Evolutionary conservation across 2,113 vertebrate genomes (phyloP).

Genomic region (Castor canadensis): DNA sequence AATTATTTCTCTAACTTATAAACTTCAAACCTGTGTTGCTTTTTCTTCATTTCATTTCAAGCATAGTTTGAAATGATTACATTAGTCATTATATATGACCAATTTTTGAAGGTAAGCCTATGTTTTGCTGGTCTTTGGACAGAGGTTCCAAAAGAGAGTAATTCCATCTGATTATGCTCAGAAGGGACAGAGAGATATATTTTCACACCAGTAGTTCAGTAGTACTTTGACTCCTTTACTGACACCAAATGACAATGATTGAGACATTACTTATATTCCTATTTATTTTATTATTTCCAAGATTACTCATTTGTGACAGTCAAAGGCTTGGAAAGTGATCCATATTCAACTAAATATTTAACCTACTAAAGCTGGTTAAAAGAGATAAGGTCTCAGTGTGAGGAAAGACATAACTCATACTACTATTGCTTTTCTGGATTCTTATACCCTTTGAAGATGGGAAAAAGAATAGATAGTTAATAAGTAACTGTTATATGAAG

Average conservation of each 20-base stretch:
- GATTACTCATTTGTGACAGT: not conserved
- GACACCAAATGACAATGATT: not conserved
- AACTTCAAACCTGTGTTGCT: not conserved
- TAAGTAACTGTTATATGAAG: not conserved
- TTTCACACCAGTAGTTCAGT: not conserved
- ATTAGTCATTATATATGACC: not conserved
- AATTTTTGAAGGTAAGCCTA: not conserved
- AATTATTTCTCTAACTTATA: not conserved
- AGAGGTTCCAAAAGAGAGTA: not conserved
- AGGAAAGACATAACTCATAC: not conserved
- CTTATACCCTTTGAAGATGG: not conserved
- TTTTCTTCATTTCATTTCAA: not conserved
- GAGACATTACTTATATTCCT: not conserved
- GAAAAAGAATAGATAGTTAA: not conserved
- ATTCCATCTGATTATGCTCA: not conserved
- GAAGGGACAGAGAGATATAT: not conserved
- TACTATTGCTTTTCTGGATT: not conserved
- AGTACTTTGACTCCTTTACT: not conserved
- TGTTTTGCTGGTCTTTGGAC: not conserved
- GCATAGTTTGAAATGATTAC: not conserved
- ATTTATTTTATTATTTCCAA: not conserved
- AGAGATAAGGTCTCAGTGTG: not conserved
- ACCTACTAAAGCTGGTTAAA: not conserved
- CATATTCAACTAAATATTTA: conserved; percentile 13
- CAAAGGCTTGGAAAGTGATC: not conserved